Conservation (phyloP, 1,140 invertebrate genomes). For the Drosophila pseudoobscura region DNA sequence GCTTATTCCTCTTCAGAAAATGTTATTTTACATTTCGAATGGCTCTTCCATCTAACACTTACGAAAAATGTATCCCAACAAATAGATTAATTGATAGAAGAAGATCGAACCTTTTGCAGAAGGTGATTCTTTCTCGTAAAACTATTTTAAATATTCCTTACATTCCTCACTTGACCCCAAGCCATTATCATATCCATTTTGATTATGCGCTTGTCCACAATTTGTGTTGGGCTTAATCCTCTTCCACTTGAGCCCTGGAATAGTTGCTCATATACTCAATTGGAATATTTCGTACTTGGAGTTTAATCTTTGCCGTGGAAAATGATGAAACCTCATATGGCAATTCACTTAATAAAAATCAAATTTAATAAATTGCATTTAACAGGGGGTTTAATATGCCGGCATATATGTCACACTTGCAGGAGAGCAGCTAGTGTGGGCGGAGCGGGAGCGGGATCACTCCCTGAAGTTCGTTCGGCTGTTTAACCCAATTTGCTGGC, state of each 20-base stretch:
- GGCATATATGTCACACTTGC: conserved; percentile 39
- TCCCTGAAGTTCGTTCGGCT: conserved; percentile 38
- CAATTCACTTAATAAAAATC: conserved; percentile 72
- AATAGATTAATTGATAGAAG: too few relatives aligned
- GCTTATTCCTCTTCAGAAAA: not conserved
- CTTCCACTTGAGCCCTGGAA: too few relatives aligned
- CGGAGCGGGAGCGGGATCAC: conserved; percentile 34
- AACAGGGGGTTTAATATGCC: conserved; percentile 48
- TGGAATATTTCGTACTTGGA: conserved; percentile 6
- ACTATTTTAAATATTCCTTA: not conserved
- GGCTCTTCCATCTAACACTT: too few relatives aligned
- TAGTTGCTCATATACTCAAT: not conserved
- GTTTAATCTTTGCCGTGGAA: conserved; percentile 40
- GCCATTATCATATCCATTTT: not conserved
- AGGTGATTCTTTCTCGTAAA: too few relatives aligned
- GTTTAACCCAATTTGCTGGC: conserved; percentile 70
- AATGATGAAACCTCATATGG: conserved; percentile 24
- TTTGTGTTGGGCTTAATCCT: too few relatives aligned
- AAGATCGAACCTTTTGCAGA: too few relatives aligned
- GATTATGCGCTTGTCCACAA: not conserved
- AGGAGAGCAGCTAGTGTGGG: not conserved
- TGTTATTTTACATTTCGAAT: not conserved
- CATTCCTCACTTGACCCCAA: too few relatives aligned
- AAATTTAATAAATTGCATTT: conserved; percentile 73
- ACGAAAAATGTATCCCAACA: too few relatives aligned